phyloP scores from a whole-genome alignment of 2,888 invertebrate species.

The Thalpophila matura region DNA sequence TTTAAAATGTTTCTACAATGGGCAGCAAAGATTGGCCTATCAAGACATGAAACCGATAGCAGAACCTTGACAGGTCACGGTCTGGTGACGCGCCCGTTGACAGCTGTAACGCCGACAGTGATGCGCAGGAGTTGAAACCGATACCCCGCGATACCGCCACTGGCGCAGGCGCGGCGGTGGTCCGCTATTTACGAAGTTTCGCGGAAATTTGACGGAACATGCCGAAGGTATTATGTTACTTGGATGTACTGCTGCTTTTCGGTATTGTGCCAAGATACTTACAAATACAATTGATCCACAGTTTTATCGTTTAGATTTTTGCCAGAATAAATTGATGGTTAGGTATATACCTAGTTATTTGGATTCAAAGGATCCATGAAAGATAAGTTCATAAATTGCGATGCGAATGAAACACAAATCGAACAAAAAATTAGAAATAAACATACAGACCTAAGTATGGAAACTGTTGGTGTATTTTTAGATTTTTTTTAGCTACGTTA shows the following conservation, averaged over 20 bases:
- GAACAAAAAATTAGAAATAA: background rate
- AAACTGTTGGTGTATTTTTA: background rate
- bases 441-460: background rate
- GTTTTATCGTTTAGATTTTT: background rate
- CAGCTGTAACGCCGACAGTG: conserved; percentile 68
- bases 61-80: conserved; percentile 73
- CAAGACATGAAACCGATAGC: conserved; percentile 23
- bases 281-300: background rate
- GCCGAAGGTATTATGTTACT: conserved; percentile 71
- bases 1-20: background rate
- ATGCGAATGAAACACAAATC: no score
- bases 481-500: background rate
- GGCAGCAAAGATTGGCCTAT: conserved; percentile 10
- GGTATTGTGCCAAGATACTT: conserved; percentile 15
- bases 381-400: background rate
- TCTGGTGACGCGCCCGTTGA: conserved; percentile 74
- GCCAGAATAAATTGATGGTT: background rate
- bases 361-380: background rate
- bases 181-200: conserved; percentile 79
- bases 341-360: no score
- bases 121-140: conserved; percentile 74
- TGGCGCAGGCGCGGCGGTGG: conserved; percentile 73
- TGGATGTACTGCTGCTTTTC: conserved; percentile 41
- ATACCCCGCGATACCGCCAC: conserved; percentile 72
- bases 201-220: conserved; percentile 70